These are phyloP conservation scores for Trachelus tabidus DNA, from an alignment of 2,888 invertebrate genomes.

Conservation along the genomic window DNA sequence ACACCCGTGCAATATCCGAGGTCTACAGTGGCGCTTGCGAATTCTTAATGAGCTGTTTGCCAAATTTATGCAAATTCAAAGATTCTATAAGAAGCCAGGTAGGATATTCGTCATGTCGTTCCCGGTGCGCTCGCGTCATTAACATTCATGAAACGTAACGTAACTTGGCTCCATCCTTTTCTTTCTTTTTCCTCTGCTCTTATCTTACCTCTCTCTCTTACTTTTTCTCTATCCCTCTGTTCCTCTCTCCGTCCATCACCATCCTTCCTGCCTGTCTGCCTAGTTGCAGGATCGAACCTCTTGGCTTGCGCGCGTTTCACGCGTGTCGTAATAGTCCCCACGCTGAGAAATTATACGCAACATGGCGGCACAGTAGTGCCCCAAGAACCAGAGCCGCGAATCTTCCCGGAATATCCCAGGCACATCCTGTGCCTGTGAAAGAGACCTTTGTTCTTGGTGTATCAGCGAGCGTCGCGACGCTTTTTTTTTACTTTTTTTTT, in stretches of 20 bases:
- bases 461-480: too few relatives aligned
- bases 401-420: too few relatives aligned
- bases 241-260: conserved; percentile 11
- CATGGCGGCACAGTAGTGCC: too few relatives aligned
- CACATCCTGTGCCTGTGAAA: too few relatives aligned
- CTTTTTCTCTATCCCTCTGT: not conserved
- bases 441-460: too few relatives aligned
- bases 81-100: conserved; percentile 33
- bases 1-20: not conserved
- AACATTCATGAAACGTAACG: conserved; percentile 50
- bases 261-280: conserved; percentile 12
- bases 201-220: not conserved
- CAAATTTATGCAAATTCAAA: conserved; percentile 54
- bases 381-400: too few relatives aligned
- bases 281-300: not conserved
- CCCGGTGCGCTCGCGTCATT: conserved; percentile 34
- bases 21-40: conserved; percentile 22
- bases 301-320: too few relatives aligned
- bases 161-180: conserved; percentile 20
- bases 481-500: too few relatives aligned
- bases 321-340: too few relatives aligned
- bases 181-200: conserved; percentile 4
- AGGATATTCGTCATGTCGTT: conserved; percentile 30
- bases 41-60: conserved; percentile 50
- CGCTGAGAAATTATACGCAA: too few relatives aligned